Evolutionary conservation across 2,113 vertebrate genomes (phyloP), one percentile per base, ranked within the genome.

Genomic region (Cryptomyrus ogoouensis): DNA sequence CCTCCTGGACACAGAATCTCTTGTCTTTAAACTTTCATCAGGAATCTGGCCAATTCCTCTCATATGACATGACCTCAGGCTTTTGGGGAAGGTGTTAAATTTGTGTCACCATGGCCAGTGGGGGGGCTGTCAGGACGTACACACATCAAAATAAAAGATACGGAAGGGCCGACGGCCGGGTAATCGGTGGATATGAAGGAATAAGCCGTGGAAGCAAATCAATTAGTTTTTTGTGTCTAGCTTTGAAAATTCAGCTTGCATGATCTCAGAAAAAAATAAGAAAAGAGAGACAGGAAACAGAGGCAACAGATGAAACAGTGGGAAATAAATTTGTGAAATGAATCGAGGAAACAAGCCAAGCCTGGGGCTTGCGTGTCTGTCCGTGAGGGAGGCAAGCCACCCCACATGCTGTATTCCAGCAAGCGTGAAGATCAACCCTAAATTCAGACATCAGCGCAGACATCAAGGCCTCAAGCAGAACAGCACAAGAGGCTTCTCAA

Each of bases 241-340:
- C 15, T 39, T 77, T 17, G 35, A 42, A 77, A 77, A 77, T 17
- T 7, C 15, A 77, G 5, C 15, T 77, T 77, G 27, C 70, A 39
- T 77, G 27, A 77, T 77, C 70, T 77, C 35, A 19, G 70, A 77
- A 77, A 17, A 77, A 39, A 39, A 35, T 17, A 15, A 39, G 31
- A 77, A 39, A 19, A 39, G n/a, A 70, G 62, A 70, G 62, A 70
- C 62, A 27, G 62, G 62, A 70, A 70, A 70, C 62, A 66, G 62
- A 27, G 62, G 62, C 62, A 66, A 77, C 31, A 77, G 31, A 77
- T 35, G 35, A 39, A 42, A 77, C 70, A 39, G 31, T 77, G 31
- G 70, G 35, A 77, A 77, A 77, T 77, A 77, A 77, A 77, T 77
- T 77, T 77, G 70, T 77, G 70, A 77, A 77, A 77, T 39, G 70